A percentile compares a stretch with the other conserved stretches of the same genome.
Conservation (phyloP, 2,888 invertebrate species). For the Eupithecia vulgata region DNA sequence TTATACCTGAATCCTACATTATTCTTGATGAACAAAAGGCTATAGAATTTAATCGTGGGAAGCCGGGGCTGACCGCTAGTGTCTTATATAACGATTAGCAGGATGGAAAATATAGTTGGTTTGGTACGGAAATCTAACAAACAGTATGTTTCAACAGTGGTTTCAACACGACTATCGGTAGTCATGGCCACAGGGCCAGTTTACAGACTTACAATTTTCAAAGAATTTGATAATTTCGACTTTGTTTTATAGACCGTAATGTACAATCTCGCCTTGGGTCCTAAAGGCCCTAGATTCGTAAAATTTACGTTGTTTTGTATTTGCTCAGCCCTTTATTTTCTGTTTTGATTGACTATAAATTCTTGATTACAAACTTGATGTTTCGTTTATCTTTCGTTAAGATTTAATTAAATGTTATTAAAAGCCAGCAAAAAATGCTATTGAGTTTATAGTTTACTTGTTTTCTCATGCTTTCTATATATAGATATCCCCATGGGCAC, state of each 20-base stretch:
- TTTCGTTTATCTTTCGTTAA: slow-evolving; percentile 57
- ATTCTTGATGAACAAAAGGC: no score
- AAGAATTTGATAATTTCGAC: slow-evolving; percentile 67
- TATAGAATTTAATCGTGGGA: no score
- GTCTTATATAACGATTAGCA: neutral
- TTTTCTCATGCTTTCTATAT: neutral
- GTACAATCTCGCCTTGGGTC: slow-evolving; percentile 52
- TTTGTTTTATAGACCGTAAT: slow-evolving; percentile 67
- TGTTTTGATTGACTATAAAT: slow-evolving; percentile 58
- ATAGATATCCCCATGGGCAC: no score
- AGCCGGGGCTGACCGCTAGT: no score
- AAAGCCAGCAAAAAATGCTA: neutral
- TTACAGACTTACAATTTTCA: slow-evolving; percentile 61
- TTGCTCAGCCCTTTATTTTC: slow-evolving; percentile 54
- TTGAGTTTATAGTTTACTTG: neutral
- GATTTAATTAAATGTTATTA: slow-evolving; percentile 54
- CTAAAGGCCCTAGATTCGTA: slow-evolving; percentile 46
- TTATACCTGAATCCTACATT: no score
- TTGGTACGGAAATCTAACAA: neutral
- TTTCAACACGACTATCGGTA: slow-evolving; percentile 28
- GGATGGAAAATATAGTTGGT: neutral
- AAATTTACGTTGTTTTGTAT: slow-evolving; percentile 45
- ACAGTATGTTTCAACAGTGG: slow-evolving; percentile 27
- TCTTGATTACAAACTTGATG: slow-evolving; percentile 64
- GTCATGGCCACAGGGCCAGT: slow-evolving; percentile 46